These are phyloP conservation scores for Pocillopora grandis DNA, from an alignment of 92 coral and sea anemone species.

Conservation along the genomic window DNA sequence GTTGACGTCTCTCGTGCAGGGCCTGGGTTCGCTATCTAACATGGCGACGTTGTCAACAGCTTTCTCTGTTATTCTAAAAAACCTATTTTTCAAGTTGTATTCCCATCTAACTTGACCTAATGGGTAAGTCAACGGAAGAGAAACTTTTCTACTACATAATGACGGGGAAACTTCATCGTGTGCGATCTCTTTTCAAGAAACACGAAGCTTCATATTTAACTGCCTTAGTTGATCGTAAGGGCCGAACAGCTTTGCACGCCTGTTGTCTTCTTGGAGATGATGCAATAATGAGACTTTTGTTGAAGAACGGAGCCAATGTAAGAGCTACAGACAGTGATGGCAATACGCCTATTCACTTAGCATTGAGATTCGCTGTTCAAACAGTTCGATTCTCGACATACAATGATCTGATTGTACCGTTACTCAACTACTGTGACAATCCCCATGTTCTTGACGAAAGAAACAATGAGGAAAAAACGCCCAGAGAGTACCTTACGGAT, in stretches of 20 bases:
- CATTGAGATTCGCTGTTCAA: constrained; percentile 76
- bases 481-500: constrained; percentile 48
- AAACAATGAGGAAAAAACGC: constrained; percentile 68
- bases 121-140: constrained; percentile 62
- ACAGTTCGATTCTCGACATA: constrained; percentile 44
- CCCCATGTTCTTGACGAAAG: constrained; percentile 52
- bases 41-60: background rate
- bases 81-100: background rate
- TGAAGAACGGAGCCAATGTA: constrained; percentile 73
- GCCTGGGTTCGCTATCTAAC: background rate
- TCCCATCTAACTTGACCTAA: constrained; percentile 3
- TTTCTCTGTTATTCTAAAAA: background rate
- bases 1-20: no score
- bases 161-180: constrained; percentile 72
- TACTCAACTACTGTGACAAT: constrained; percentile 38
- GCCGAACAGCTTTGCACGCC: constrained; percentile 74
- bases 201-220: constrained; percentile 54
- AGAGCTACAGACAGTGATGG: constrained; percentile 64
- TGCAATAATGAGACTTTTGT: constrained; percentile 64
- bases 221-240: constrained; percentile 58
- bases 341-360: constrained; percentile 87
- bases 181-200: constrained; percentile 73
- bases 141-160: constrained; percentile 79
- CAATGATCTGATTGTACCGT: constrained; percentile 69
- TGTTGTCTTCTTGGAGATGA: constrained; percentile 90